Evolutionary conservation across 1,140 invertebrate genomes (phyloP), one percentile per base, ranked within the genome.

Genomic region (Pogonognathellus flavescens): DNA sequence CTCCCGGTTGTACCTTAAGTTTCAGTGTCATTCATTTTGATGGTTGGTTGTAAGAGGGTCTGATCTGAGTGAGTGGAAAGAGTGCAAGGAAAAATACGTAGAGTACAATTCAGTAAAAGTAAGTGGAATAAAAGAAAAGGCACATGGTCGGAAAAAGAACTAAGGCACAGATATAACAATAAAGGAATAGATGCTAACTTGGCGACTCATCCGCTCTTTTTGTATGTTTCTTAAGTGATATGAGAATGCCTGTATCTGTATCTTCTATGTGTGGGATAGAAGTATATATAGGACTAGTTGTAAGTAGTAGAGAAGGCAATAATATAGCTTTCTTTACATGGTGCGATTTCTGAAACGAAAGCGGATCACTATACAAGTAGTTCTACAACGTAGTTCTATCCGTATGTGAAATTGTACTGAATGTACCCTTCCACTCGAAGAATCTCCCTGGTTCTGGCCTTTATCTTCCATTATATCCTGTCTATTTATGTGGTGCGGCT

Each of bases 21-120:
- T 76, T 76, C 70, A 76, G 70, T 76, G 70, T 76, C 70, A 76
- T 76, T 76, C 41, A 25, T 76, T 76, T 76, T 76, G 70, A 76
- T 76, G 70, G 70, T 76, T 31, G 18, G 70, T 50, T 49, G 70
- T 31, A 76, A 76, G 70, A 41, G 70, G 14, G 13, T 76, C 70
- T 25, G 22, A 16, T 66, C 20, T 31, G 22, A 76, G n/a, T 31
- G 70, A 76, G 70, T 76, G 41, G 70, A 49, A 76, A 62, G 31
- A 76, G 22, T 76, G 70, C 41, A 76, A 31, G 70, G 5, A 76
- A 20, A 76, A 76, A 49, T 76, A 76, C 25, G 70, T 41, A 76
- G 14, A 11, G 31, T 41, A 76, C 70, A 76, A 76, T 76, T 49
- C 41, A 76, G 66, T 72, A 72, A 72, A 72, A 72, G 70, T 76